Evolutionary conservation across 2,888 invertebrate genomes (phyloP).

Genomic region (Reticulitermes lucifugus): DNA sequence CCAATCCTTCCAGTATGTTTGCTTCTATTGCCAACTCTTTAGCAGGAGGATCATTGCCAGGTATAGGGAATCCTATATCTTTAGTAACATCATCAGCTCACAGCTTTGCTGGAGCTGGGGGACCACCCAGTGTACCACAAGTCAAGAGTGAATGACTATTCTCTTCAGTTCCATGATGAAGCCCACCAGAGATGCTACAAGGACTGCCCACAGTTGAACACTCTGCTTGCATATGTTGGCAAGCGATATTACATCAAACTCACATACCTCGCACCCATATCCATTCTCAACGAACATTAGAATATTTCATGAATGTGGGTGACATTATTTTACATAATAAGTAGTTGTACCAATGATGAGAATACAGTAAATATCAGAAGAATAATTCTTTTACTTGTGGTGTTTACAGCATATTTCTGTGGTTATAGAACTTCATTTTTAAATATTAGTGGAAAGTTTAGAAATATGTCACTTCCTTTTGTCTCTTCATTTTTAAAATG

Average conservation of each 20-base stretch:
- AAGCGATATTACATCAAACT: constrained; percentile 22
- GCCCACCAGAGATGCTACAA: constrained; percentile 5
- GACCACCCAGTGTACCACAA: constrained; percentile 36
- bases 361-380: neutral
- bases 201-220: constrained; percentile 1
- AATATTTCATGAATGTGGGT: constrained; percentile 11
- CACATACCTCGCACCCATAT: constrained; percentile 35
- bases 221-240: constrained; percentile 9
- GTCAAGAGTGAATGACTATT: constrained; percentile 51
- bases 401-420: neutral
- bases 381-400: neutral
- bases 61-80: constrained; percentile 63
- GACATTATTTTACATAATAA: too few relatives aligned
- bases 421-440: neutral
- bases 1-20: constrained; percentile 68
- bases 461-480: neutral
- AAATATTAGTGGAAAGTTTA: constrained; percentile 19
- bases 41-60: constrained; percentile 63
- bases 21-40: constrained; percentile 69
- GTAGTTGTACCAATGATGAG: too few relatives aligned
- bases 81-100: constrained; percentile 63
- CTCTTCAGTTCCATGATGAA: constrained; percentile 29
- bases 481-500: constrained; percentile 18
- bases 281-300: constrained; percentile 15
- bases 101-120: constrained; percentile 37